Evolutionary conservation across 2,113 vertebrate genomes (phyloP).

Genomic region (Antechinus flavipes): DNA sequence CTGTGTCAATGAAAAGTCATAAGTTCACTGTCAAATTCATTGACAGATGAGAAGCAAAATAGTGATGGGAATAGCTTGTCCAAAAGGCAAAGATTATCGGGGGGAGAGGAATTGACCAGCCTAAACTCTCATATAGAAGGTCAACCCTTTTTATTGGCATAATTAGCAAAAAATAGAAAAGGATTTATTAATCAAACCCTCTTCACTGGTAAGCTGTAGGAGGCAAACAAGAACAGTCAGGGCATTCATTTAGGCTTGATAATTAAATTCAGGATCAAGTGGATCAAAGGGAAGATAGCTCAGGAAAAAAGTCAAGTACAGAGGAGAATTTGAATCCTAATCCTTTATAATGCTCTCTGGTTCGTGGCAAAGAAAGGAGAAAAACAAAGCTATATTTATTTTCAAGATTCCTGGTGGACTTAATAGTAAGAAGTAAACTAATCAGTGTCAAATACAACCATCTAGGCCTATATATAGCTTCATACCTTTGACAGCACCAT

Average conservation of each 20-base stretch:
- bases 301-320: conserved; percentile 25
- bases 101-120: background rate
- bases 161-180: conserved; percentile 77
- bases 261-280: conserved; percentile 75
- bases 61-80: conserved; percentile 16
- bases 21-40: conserved; percentile 44
- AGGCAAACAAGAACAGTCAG: conserved; percentile 14
- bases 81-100: conserved; percentile 28
- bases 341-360: conserved; percentile 36
- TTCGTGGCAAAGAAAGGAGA: conserved; percentile 62
- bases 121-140: conserved; percentile 52
- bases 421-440: conserved; percentile 68
- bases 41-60: conserved; percentile 41
- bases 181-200: conserved; percentile 60
- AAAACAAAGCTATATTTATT: conserved; percentile 64
- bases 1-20: conserved; percentile 35
- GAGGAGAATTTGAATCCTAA: conserved; percentile 61
- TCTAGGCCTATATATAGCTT: conserved; percentile 56
- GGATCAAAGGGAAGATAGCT: conserved; percentile 65
- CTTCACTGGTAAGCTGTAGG: conserved; percentile 69
- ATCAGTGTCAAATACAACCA: conserved; percentile 61
- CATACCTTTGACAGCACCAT: conserved; percentile 33
- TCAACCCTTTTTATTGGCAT: conserved; percentile 68
- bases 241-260: conserved; percentile 58
- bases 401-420: conserved; percentile 53